A percentile compares a stretch with the other conserved stretches of the same genome.
Evolutionary conservation across 2,113 vertebrate species (phyloP).

Genomic region (Plecturocebus donacophilus): DNA sequence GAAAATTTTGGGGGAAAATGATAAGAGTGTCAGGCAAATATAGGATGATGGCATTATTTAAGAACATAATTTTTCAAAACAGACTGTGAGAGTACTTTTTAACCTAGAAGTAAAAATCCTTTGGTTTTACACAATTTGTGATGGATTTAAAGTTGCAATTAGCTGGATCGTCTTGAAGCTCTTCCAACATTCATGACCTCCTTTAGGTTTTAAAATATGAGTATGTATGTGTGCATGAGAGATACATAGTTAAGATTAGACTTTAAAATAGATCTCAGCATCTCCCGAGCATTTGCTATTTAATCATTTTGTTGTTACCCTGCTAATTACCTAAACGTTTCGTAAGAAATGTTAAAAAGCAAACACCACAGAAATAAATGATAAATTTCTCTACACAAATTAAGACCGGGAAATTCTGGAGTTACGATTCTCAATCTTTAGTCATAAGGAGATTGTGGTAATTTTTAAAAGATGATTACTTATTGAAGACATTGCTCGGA

Average conservation of each 20-base stretch:
- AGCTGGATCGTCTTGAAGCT: neutral
- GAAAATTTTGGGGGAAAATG: neutral
- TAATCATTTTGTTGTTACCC: neutral
- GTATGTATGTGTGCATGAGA: neutral
- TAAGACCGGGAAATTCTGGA: neutral
- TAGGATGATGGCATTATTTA: neutral
- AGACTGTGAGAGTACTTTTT: neutral
- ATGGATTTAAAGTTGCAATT: constrained; percentile 3
- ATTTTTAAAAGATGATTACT: neutral
- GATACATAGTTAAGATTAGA: neutral
- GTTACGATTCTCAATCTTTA: neutral
- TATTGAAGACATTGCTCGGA: neutral
- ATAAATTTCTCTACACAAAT: constrained; percentile 44
- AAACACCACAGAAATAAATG: constrained; percentile 8
- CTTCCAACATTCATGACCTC: neutral
- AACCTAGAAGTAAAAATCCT: neutral
- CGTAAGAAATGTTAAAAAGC: constrained; percentile 50
- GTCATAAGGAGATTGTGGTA: neutral
- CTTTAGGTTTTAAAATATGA: constrained; percentile 13
- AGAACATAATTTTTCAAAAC: neutral
- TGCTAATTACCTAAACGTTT: neutral
- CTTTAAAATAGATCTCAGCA: neutral
- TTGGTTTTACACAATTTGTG: neutral
- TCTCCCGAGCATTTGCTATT: neutral
- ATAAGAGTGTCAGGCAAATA: neutral